Evolutionary conservation across 2,888 invertebrate genomes (phyloP).

Genomic region (Nymphalis urticae): DNA sequence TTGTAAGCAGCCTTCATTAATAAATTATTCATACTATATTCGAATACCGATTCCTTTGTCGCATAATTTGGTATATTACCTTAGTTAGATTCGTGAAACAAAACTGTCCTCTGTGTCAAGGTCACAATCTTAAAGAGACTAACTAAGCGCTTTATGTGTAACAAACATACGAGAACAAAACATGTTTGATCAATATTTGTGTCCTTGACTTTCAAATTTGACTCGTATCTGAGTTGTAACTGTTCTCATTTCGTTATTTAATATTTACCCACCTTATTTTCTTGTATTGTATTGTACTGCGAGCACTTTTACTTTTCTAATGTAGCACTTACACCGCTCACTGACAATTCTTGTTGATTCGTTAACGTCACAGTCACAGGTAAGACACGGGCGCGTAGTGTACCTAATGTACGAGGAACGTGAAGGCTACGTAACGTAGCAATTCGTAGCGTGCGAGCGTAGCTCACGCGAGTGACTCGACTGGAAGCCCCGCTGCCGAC

Average conservation of each 20-base stretch:
- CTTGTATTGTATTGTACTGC: conserved; percentile 29
- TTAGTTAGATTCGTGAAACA: conserved; percentile 10
- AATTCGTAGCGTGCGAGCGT: conserved; percentile 64
- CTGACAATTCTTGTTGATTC: conserved; percentile 46
- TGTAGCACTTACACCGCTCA: conserved; percentile 50
- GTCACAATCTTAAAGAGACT: conserved; percentile 29
- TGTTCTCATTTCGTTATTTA: conserved; percentile 56
- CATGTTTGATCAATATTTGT: conserved; percentile 69
- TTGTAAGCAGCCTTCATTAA: conserved; percentile 60
- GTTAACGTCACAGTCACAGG: conserved; percentile 50
- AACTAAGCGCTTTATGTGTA: conserved; percentile 2
- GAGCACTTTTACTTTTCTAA: conserved; percentile 44
- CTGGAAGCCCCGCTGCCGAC: conserved; percentile 64
- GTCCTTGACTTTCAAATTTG: conserved; percentile 74
- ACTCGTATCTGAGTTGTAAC: conserved; percentile 49
- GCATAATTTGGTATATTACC: conserved; percentile 51
- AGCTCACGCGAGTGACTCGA: conserved; percentile 68
- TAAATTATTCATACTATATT: conserved; percentile 68
- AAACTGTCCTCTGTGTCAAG: conserved; percentile 30
- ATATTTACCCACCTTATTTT: conserved; percentile 64
- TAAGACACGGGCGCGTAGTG: conserved; percentile 51
- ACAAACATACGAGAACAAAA: conserved; percentile 31
- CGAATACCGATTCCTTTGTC: conserved; percentile 59
- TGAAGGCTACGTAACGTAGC: conserved; percentile 60
- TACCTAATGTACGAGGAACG: conserved; percentile 35